Evolutionary conservation across 2,888 invertebrate species (phyloP), one percentile per base, ranked within the genome.

Genomic region (Sepiola atlantica): DNA sequence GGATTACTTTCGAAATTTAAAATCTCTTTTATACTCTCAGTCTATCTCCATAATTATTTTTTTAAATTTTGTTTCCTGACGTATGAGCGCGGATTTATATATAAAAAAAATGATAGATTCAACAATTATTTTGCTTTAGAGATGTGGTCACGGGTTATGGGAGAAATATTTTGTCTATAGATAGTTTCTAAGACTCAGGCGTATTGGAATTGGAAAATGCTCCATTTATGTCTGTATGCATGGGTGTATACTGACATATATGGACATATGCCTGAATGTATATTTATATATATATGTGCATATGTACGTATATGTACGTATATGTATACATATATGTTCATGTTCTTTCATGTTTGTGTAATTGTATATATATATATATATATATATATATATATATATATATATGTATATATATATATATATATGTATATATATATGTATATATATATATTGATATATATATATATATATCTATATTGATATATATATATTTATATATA

Each of bases 1-100:
- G 77, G n/a, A 77, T 32, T n/a, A n/a, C 77, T 77, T 77, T 77
- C 77, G n/a, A n/a, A 77, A 77, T 77, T 77, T 77, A 77, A 77
- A 77, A n/a, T 77, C 77, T n/a, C 45, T 77, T 77, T n/a, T 28
- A n/a, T 77, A 3, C n/a, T 32, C 32, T 32, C 77, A 77, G 32
- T 77, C n/a, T n/a, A 77, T n/a, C n/a, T 77, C 14, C 77, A 12
- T 32, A n/a, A 14, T 1, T 16, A 10, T 12, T 77, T 32, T 77
- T 18, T n/a, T 2, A 45, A 45, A 45, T 45, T n/a, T 61, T 61
- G 21, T 61, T 21, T 61, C 1, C 10, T 3, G n/a, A 16, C 18
- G 2, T 18, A 32, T 32, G 32, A 28, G 77, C n/a, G 77, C n/a
- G n/a, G 14, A 1, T 32, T 4, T 18, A 57, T 24, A 24, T 57